Conservation (phyloP, 2,888 invertebrate species). For the Mythimna albipuncta region DNA sequence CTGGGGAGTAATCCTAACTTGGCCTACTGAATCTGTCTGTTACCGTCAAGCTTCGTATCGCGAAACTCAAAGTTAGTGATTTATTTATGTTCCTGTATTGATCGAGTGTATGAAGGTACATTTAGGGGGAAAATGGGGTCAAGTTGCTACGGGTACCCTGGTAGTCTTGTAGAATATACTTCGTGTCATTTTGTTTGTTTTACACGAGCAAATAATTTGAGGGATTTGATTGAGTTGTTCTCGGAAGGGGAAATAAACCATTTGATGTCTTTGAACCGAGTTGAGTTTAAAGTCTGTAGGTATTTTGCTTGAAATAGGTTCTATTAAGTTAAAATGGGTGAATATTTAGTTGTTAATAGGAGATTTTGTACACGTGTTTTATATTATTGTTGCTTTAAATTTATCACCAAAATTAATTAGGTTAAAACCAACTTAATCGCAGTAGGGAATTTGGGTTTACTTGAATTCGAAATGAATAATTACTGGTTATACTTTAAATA, state of each 20-base stretch:
- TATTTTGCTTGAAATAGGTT: conserved; percentile 9
- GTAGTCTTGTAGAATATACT: conserved; percentile 68
- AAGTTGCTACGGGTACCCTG: conserved; percentile 68
- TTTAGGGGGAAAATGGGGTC: conserved; percentile 84
- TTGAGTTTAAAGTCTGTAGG: conserved; percentile 13
- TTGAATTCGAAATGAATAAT: neutral
- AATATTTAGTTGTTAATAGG: neutral
- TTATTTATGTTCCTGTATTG: conserved; percentile 87
- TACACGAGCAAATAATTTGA: conserved; percentile 76
- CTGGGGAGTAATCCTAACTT: conserved; percentile 65
- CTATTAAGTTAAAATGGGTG: neutral
- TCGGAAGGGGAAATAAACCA: conserved; percentile 42
- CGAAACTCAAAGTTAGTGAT: conserved; percentile 84
- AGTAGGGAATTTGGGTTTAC: neutral
- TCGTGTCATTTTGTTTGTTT: conserved; percentile 82
- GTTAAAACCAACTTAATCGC: neutral
- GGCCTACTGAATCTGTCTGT: conserved; percentile 62
- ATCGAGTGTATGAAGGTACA: conserved; percentile 81
- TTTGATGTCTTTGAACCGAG: conserved; percentile 53
- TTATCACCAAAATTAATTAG: neutral
- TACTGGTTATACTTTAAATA: neutral
- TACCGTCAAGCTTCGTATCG: conserved; percentile 63
- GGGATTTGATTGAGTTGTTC: conserved; percentile 63
- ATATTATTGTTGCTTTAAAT: neutral
- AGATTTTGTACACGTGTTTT: neutral